Percentiles rank a stretch among this genome's conserved stretches.
phyloP scores from a whole-genome alignment of 2,797 vertebrate species.

The Acanthopagrus latus region DNA sequence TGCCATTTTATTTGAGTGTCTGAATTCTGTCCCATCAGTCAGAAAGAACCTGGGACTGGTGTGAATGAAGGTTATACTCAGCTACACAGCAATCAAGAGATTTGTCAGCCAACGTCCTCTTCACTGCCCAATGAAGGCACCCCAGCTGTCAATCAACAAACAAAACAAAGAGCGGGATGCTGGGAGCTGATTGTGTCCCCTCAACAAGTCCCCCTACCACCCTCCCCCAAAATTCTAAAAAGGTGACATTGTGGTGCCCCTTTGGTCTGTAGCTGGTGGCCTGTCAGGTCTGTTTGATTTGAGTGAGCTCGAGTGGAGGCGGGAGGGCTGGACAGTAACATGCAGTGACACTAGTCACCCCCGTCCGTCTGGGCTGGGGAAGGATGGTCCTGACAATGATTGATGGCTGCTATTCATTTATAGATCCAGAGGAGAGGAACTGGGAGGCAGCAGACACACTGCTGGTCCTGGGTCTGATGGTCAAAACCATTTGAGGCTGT shows the following conservation, averaged over 20 bases:
- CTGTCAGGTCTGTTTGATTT: slow-evolving; percentile 96
- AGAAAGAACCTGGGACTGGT: slow-evolving; percentile 14
- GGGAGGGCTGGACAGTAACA: slow-evolving; percentile 94
- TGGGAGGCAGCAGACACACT: slow-evolving; percentile 48
- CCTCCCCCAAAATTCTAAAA: slow-evolving; percentile 82
- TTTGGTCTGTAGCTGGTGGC: slow-evolving; percentile 90
- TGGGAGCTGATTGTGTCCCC: slow-evolving; percentile 76
- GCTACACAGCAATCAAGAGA: slow-evolving; percentile 35
- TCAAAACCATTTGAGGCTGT: slow-evolving; percentile 72
- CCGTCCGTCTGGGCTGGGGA: slow-evolving; percentile 91
- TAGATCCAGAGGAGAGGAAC: slow-evolving; percentile 83
- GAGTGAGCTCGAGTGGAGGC: slow-evolving; percentile 87
- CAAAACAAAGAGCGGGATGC: slow-evolving; percentile 79
- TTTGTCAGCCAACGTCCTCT: slow-evolving; percentile 61
- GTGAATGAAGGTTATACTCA: slow-evolving; percentile 42
- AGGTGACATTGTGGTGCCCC: slow-evolving; percentile 95
- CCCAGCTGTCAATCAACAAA: slow-evolving; percentile 82
- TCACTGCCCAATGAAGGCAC: slow-evolving; percentile 60
- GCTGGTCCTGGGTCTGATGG: slow-evolving; percentile 50
- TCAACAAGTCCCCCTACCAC: slow-evolving; percentile 77
- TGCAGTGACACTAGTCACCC: slow-evolving; percentile 96
- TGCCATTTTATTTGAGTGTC: not conserved
- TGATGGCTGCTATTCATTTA: slow-evolving; percentile 96
- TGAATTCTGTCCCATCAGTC: not conserved
- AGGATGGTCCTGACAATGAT: slow-evolving; percentile 95